These are phyloP conservation scores for Manis javanica DNA, from an alignment of 2,797 vertebrate genomes.

Conservation along the genomic window DNA sequence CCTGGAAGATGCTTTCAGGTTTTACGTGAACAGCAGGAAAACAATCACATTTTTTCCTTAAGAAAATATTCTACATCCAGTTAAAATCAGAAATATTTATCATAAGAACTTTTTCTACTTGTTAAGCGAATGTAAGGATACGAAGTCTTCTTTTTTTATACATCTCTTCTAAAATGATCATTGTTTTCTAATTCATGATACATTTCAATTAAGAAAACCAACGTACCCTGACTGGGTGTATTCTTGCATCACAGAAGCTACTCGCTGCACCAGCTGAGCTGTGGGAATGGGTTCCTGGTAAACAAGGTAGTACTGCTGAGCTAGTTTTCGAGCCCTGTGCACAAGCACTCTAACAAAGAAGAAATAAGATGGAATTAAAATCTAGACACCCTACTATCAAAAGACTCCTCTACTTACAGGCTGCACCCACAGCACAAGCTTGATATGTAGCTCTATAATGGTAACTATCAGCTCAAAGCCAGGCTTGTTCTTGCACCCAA, in stretches of 20 bases:
- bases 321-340: constrained; percentile 96
- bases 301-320: constrained; percentile 97
- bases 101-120: not conserved
- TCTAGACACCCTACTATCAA: not conserved
- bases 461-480: not conserved
- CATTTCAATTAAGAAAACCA: constrained; percentile 20
- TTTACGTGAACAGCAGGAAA: not conserved
- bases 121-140: constrained; percentile 6
- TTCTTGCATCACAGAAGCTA: constrained; percentile 99
- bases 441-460: not conserved
- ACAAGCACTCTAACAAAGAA: constrained; percentile 93
- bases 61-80: constrained; percentile 4
- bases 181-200: not conserved
- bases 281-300: constrained; percentile 99
- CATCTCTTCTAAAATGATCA: not conserved
- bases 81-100: constrained; percentile 11
- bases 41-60: not conserved
- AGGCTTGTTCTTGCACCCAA: not conserved
- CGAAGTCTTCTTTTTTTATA: not conserved
- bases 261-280: constrained; percentile 97
- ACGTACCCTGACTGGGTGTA: constrained; percentile 98
- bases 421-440: not conserved
- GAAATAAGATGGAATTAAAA: not conserved
- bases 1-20: not conserved
- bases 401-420: not conserved